Conservation (phyloP, 2,888 invertebrate genomes). For the Apotomis turbidana region DNA sequence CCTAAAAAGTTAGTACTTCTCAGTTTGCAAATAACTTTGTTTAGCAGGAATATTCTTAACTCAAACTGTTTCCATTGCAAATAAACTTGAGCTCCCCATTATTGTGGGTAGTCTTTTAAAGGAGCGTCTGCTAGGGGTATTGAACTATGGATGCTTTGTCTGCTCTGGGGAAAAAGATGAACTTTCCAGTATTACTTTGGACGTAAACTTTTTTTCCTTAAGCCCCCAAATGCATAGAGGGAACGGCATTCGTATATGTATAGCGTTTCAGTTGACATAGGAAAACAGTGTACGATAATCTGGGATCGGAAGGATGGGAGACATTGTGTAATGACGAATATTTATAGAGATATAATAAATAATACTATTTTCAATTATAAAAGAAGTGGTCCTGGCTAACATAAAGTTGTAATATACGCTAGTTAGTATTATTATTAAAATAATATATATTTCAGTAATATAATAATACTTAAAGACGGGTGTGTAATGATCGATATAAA, state of each 20-base stretch:
- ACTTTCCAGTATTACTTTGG: neutral
- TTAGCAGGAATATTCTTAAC: neutral
- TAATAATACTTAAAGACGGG: too few relatives aligned
- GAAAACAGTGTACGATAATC: neutral
- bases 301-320: too few relatives aligned
- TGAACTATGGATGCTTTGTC: constrained; percentile 8
- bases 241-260: neutral
- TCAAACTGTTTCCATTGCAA: neutral
- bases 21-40: neutral
- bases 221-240: neutral
- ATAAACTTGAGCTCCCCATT: constrained; percentile 4
- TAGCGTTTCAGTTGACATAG: too few relatives aligned
- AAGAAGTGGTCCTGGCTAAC: too few relatives aligned
- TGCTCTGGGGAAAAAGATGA: neutral
- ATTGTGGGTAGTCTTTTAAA: neutral
- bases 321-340: too few relatives aligned
- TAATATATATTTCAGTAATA: too few relatives aligned
- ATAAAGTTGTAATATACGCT: too few relatives aligned
- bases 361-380: too few relatives aligned
- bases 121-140: constrained; percentile 18
- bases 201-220: neutral
- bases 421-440: too few relatives aligned
- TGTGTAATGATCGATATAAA: too few relatives aligned
- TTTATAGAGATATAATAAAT: too few relatives aligned
- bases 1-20: neutral